Evolutionary conservation across 1,140 invertebrate species (phyloP), one percentile per base, ranked within the genome.

Genomic region (Drosophila arawakana): DNA sequence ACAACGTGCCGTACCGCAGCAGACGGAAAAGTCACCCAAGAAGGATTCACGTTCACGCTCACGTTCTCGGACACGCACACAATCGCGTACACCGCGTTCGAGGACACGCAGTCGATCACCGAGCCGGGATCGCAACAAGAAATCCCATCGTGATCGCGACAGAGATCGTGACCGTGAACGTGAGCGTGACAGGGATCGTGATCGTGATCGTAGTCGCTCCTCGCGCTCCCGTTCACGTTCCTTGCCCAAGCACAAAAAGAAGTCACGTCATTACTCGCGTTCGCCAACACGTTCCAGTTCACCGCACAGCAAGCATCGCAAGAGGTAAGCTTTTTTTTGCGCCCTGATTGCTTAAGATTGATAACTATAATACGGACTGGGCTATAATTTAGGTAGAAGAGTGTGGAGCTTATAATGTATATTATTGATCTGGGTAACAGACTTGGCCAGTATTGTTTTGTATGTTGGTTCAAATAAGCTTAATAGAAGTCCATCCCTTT

Each of bases 141-240:
- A 94, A 66, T 73, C 81, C 49, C 46, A 91, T 74, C 63, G 78
- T 7, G 72, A 74, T 18, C 72, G 71, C 8, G 70, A 73, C 2
- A 11, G 72, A 2, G 68, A 76, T 3, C 46, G 68, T 1, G 73
- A 75, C 0, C 66, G 78, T 9, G 72, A 74, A 7, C 72, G 72
- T 1, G 72, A 74, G 6, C 65, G 72, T 1, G 66, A 67, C 9
- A 63, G 71, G 4, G 71, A 72, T 7, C 49, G 78, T 7, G 49
- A 73, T 34, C 60, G 74, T 5, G 73, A 76, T 11, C 43, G 77
- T 4, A 90, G 78, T 43, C 90, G 94, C 65, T 88, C 93, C 63
- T 93, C 93, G 37, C 93, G 94, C 63, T 81, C 90, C 10, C 54
- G 94, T 91, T 84, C 93, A 2, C 76, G 85, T 8, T 76, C 90